Percentiles rank a stretch among this genome's conserved stretches.
These are phyloP conservation scores for Campylomormyrus numenius DNA, from an alignment of 2,113 vertebrate genomes.

Conservation along the genomic window DNA sequence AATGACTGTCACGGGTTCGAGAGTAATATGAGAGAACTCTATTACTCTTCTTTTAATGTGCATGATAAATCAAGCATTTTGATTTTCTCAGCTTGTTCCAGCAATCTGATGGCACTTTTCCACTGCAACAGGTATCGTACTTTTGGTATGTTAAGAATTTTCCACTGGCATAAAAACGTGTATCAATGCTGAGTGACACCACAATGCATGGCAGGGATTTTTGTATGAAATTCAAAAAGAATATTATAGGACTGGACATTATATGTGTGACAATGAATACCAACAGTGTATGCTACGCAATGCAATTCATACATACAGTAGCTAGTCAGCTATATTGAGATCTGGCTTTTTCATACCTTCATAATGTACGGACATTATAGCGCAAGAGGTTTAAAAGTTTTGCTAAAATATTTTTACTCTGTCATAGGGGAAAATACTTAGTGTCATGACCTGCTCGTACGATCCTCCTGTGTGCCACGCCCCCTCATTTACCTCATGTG, in stretches of 20 bases:
- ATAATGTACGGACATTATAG: neutral
- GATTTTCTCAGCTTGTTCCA: neutral
- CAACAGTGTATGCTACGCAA: too few species aligned
- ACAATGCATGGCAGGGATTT: too few species aligned
- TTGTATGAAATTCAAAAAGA: too few species aligned
- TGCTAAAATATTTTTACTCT: neutral
- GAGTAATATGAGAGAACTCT: neutral
- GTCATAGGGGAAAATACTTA: neutral
- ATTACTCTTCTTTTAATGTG: neutral
- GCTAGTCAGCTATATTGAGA: neutral
- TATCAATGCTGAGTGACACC: neutral
- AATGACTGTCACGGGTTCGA: neutral
- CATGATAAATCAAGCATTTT: neutral
- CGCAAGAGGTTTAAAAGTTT: neutral
- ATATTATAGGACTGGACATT: too few species aligned
- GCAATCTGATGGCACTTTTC: too few species aligned
- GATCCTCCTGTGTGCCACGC: too few species aligned
- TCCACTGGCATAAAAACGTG: too few species aligned
- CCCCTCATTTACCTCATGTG: too few species aligned
- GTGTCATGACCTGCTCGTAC: too few species aligned
- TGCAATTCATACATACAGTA: neutral
- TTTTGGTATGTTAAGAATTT: too few species aligned
- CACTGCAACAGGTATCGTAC: too few species aligned
- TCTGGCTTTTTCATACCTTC: neutral
- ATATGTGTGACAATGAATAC: too few species aligned